These are phyloP conservation scores for Xenopus borealis DNA, from an alignment of 2,113 vertebrate species.

Conservation along the genomic window DNA sequence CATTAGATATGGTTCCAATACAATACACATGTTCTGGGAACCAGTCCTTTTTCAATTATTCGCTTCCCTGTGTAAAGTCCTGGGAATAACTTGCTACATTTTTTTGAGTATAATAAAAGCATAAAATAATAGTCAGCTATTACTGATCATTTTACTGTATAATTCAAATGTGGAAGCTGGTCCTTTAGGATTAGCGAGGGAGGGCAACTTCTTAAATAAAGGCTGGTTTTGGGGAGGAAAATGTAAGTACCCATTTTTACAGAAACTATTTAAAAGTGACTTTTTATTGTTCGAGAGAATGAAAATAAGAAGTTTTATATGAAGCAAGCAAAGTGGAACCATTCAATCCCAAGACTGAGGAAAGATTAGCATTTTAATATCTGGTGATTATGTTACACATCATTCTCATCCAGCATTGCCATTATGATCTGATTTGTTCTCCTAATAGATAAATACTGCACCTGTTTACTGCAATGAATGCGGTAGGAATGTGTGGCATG, in stretches of 20 bases:
- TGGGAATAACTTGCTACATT: slow-evolving; percentile 29
- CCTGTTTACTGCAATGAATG: slow-evolving; percentile 30
- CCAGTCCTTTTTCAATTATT: slow-evolving; percentile 36
- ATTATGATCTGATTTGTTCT: neutral
- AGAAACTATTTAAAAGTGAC: slow-evolving; percentile 44
- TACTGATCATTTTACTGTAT: slow-evolving; percentile 39
- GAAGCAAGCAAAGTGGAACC: slow-evolving; percentile 44
- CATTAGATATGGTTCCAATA: slow-evolving; percentile 36
- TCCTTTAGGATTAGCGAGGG: slow-evolving; percentile 27
- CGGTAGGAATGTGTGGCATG: neutral
- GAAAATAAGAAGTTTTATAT: slow-evolving; percentile 45
- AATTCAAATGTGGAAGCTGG: slow-evolving; percentile 32
- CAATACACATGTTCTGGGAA: slow-evolving; percentile 30
- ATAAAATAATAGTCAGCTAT: slow-evolving; percentile 43
- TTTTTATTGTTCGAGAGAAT: slow-evolving; percentile 43
- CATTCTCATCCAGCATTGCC: slow-evolving; percentile 27
- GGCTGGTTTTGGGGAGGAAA: slow-evolving; percentile 36
- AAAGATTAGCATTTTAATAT: slow-evolving; percentile 45
- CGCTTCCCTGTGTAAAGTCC: slow-evolving; percentile 31
- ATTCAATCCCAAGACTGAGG: slow-evolving; percentile 37
- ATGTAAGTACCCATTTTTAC: slow-evolving; percentile 44
- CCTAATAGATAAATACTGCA: slow-evolving; percentile 36
- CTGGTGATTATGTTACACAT: slow-evolving; percentile 31
- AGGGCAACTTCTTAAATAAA: slow-evolving; percentile 41
- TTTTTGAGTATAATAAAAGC: slow-evolving; percentile 42